Evolutionary conservation across 1,140 invertebrate genomes (phyloP), one percentile per base, ranked within the genome.

Genomic region (Theocolax elegans): DNA sequence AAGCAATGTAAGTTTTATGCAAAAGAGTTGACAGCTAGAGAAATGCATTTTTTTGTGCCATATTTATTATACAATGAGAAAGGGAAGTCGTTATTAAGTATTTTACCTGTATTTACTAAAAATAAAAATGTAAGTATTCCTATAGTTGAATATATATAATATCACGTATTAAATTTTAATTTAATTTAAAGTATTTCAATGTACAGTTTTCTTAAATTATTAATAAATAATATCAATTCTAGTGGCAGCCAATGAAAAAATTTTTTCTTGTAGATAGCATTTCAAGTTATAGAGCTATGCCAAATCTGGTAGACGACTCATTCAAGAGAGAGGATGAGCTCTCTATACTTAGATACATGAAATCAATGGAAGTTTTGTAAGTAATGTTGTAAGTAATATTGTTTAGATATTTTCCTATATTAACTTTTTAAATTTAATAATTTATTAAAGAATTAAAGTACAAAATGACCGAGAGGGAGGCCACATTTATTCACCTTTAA

Each of bases 261-360:
- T 92, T 93, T 78, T 92, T 93, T 76, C 72, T 92, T 2, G 84
- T 92, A 31, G 90, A 93, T 72, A 87, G 81, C 59, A 72, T 87
- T 12, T 88, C 84, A 73, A 87, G 88, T 58, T 82, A 81, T 56
- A 74, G 56, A 64, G 72, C 73, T 10, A 66, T 80, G 25, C 51
- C 75, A 58, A 81, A 79, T 56, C 74, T 81, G 21, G 44, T 72
- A 35, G 67, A 72, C 46, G 64, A 71, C 25, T 68, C 56, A 72
- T 78, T 72, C 19, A 42, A 74, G 51, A 77, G 63, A 40, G 53
- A 69, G 0, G 6, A 63, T 29, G 56, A 79, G 19, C 25, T 79
- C 4, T 74, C 70, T 8, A 67, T 74, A n/a, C 56, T 84, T 40
- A 78, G 83, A 71, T 87, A 85, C 72, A 75, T 87, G 66, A 81